These are phyloP conservation scores for Phthorimaea operculella DNA, from an alignment of 1,140 invertebrate genomes.

Conservation along the genomic window DNA sequence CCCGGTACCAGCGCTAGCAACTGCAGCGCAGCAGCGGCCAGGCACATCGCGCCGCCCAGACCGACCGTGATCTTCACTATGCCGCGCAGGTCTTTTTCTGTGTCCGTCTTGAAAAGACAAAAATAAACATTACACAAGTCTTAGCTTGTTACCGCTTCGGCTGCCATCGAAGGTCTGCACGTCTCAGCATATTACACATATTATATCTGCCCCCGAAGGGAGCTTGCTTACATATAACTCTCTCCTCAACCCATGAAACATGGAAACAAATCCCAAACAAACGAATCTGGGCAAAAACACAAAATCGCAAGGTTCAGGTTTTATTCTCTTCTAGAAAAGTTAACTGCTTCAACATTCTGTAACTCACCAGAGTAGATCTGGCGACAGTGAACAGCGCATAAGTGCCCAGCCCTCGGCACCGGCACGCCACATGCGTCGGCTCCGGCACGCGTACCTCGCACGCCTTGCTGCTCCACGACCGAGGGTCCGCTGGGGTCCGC, in stretches of 20 bases:
- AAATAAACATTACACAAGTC: too few relatives aligned
- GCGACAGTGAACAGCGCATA: conserved; percentile 48
- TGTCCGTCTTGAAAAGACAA: conserved; percentile 45
- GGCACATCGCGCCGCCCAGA: conserved; percentile 47
- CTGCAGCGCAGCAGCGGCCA: conserved; percentile 44
- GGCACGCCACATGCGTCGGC: conserved; percentile 37
- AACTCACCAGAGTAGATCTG: conserved; percentile 46
- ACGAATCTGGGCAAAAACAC: too few relatives aligned
- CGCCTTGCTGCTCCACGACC: conserved; percentile 36
- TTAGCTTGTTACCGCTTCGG: too few relatives aligned
- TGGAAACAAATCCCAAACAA: too few relatives aligned
- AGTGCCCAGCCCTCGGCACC: conserved; percentile 44
- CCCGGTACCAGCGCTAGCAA: conserved; percentile 34
- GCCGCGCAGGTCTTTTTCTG: conserved; percentile 46
- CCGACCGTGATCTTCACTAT: conserved; percentile 51
- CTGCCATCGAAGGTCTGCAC: too few relatives aligned
- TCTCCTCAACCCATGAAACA: too few relatives aligned
- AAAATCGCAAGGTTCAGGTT: too few relatives aligned
- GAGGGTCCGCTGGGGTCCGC: conserved; percentile 32
- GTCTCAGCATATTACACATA: too few relatives aligned
- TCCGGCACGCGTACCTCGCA: conserved; percentile 50
- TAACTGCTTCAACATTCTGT: too few relatives aligned
- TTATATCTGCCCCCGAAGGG: too few relatives aligned
- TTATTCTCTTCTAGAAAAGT: too few relatives aligned
- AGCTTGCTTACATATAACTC: too few relatives aligned